Percentiles rank a stretch among this genome's conserved stretches.
These are phyloP conservation scores for Ryuthela nishihirai DNA, from an alignment of 2,888 invertebrate species.

Conservation along the genomic window DNA sequence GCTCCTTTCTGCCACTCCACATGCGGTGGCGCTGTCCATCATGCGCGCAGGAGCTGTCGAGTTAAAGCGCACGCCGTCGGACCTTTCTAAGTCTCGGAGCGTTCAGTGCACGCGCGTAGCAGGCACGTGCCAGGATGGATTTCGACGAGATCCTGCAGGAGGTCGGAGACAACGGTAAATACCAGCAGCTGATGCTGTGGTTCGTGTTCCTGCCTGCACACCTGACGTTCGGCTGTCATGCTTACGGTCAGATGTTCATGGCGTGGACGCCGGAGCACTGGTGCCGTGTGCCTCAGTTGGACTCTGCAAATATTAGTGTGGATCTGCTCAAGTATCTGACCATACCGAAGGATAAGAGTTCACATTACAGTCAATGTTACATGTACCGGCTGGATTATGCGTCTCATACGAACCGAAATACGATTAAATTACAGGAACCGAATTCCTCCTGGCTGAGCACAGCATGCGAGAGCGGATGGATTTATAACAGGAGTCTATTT, in stretches of 20 bases:
- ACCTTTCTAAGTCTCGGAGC: too few species aligned
- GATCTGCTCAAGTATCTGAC: slow-evolving; percentile 25
- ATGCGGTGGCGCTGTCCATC: too few species aligned
- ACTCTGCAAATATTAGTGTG: slow-evolving; percentile 44
- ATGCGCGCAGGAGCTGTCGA: too few species aligned
- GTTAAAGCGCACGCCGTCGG: too few species aligned
- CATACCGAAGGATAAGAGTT: slow-evolving; percentile 6
- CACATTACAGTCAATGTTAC: slow-evolving; percentile 15
- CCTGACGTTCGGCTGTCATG: slow-evolving; percentile 76
- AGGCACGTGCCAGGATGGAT: slow-evolving; percentile 51
- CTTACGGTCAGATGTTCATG: slow-evolving; percentile 62
- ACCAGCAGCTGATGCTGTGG: slow-evolving; percentile 53
- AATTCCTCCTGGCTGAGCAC: slow-evolving; percentile 42
- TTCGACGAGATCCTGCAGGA: slow-evolving; percentile 57
- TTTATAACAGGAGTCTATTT: slow-evolving; percentile 28
- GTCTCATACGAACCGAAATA: slow-evolving; percentile 24
- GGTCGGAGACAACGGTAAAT: slow-evolving; percentile 57
- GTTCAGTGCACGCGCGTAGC: too few species aligned
- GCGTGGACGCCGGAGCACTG: slow-evolving; percentile 58
- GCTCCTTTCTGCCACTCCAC: too few species aligned
- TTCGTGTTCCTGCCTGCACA: slow-evolving; percentile 57
- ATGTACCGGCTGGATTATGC: slow-evolving; percentile 33
- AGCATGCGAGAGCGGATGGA: slow-evolving; percentile 28
- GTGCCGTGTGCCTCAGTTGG: slow-evolving; percentile 67
- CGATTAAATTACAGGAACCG: slow-evolving; percentile 27